Base-by-base conservation (phyloP, 2,888 invertebrate species). In the Eupithecia dodoneata region DNA sequence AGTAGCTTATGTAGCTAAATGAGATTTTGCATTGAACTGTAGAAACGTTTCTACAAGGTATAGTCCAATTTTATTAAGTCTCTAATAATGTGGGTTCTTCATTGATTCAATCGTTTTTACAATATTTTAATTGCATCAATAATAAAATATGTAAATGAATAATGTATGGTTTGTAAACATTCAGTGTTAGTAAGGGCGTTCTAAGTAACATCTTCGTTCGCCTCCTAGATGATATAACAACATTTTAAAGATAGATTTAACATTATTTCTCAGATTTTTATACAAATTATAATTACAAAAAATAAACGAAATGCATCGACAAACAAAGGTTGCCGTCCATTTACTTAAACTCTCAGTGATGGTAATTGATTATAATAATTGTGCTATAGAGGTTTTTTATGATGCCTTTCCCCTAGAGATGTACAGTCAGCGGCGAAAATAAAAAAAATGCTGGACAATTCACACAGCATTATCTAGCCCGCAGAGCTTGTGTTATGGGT, bases 251-350 rank as follows among this genome's bases (percentile, higher is more conserved):
- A 10, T 4, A 63, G 30, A 59, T 2, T 30, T 10, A 63, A 10
- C 63, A 63, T 30, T 59, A 63, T 30, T 2, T 0, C 30, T 18
- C 9, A 4, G 30, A 4, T 9, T 18, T 59, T 2, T 72, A 74
- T 74, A 63, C 74, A 72, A 55, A 44, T 13, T 30, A 70, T 71
- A 71, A 63, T 12, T 47, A 47, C 47, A 59, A 30, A 3, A 52
- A 30, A 72, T 59, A 77, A 63, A 73, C 47, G 45, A 45, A 72
- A 59, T 71, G 78, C 71, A 76, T 72, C 65, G 75, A 78, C 66
- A 66, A 63, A 30, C 9, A 77, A 72, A 42, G 10, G 15, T 73
- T 76, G 71, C 78, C 78, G 78, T 78, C 78, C 78, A 78, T 76
- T 76, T 74, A 72, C 42, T 45, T 13, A 4, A 49, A 59, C 18